phyloP scores from a whole-genome alignment of 2,113 vertebrate genomes.

The Barnardius zonarius region DNA sequence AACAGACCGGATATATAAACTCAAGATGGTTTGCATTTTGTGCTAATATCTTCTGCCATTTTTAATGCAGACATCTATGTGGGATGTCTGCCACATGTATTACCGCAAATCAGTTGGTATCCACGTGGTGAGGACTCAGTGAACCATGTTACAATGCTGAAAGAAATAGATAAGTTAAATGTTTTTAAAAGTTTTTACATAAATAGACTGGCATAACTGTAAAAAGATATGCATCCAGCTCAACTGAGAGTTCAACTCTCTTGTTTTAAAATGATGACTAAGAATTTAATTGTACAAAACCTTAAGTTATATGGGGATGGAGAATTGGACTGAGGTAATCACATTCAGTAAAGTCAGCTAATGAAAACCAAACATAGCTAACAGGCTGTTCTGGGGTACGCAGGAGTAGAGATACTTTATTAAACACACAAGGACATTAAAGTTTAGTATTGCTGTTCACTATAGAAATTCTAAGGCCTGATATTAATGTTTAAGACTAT shows the following conservation, averaged over 20 bases:
- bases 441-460: not conserved
- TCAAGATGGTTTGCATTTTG: conserved; percentile 59
- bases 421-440: not conserved
- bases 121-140: conserved; percentile 28
- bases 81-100: conserved; percentile 46
- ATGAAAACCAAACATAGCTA: not conserved
- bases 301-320: not conserved
- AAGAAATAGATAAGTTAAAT: not conserved
- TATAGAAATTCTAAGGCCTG: not conserved
- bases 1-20: not conserved
- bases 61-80: conserved; percentile 7
- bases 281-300: not conserved
- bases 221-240: not conserved
- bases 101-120: conserved; percentile 43
- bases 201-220: not conserved
- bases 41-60: conserved; percentile 31
- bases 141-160: not conserved
- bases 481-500: not conserved
- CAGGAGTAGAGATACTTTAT: not conserved
- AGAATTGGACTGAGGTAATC: not conserved
- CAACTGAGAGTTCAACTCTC: not conserved
- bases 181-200: not conserved
- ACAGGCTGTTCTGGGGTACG: not conserved
- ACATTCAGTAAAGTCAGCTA: not conserved
- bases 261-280: not conserved